Conservation (phyloP, 2,888 invertebrate species). For the Microctonus hyperodae region DNA sequence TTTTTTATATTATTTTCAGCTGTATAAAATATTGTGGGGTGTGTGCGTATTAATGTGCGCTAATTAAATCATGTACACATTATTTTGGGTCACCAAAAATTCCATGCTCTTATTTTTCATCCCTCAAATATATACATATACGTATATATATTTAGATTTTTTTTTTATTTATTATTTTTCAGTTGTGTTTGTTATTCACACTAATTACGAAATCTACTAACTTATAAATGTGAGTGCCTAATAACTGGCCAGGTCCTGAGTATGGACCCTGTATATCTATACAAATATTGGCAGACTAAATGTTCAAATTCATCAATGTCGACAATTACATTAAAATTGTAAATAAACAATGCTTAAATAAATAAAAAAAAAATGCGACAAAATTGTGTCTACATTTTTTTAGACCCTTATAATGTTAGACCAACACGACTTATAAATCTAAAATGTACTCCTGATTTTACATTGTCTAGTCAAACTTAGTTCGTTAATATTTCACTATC, state of each 20-base stretch:
- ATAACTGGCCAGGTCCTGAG: constrained; percentile 33
- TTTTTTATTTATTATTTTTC: constrained; percentile 11
- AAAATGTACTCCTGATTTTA: constrained; percentile 26
- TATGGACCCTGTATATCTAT: constrained; percentile 41
- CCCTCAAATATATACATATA: not conserved
- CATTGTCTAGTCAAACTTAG: constrained; percentile 11
- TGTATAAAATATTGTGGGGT: constrained; percentile 9
- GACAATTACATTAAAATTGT: constrained; percentile 2
- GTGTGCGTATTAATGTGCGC: constrained; percentile 8
- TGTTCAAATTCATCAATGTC: not conserved
- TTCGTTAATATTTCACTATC: not conserved
- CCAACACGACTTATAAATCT: constrained; percentile 37
- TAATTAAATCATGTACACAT: not conserved
- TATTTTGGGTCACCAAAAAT: not conserved
- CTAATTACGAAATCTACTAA: not conserved
- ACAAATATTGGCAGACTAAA: constrained; percentile 32
- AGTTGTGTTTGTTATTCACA: constrained; percentile 27
- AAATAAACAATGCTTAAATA: not conserved
- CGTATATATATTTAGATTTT: not conserved
- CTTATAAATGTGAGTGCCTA: not conserved
- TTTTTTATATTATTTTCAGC: not conserved
- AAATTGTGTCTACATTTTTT: constrained; percentile 12
- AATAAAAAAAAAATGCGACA: not conserved
- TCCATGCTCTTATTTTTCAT: not conserved
- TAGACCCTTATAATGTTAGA: constrained; percentile 38